phyloP scores from a whole-genome alignment of 2,888 invertebrate genomes.

The Drosophila austrosaltans region DNA sequence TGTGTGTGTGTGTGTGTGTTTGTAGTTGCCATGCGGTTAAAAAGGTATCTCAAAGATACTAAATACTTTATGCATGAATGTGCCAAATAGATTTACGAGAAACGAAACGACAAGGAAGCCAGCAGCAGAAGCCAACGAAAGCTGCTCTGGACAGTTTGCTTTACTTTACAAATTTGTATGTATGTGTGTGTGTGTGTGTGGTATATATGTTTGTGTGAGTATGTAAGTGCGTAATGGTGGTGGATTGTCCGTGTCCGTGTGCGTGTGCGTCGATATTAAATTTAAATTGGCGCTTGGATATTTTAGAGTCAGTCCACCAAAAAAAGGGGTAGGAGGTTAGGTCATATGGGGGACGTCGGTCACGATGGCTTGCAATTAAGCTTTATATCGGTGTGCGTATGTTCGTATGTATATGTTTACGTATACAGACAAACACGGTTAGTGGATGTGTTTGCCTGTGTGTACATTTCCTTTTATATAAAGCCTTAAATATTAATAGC shows the following conservation, averaged over 20 bases:
- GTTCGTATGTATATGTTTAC: constrained; percentile 24
- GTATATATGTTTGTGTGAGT: constrained; percentile 28
- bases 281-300: constrained; percentile 79
- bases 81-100: constrained; percentile 81
- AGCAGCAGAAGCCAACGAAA: constrained; percentile 28
- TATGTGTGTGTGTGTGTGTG: neutral
- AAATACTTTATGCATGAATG: constrained; percentile 80
- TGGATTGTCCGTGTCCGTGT: constrained; percentile 53
- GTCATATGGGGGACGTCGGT: constrained; percentile 53
- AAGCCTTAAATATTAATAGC: constrained; percentile 78
- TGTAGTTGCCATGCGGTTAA: constrained; percentile 78
- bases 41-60: constrained; percentile 80
- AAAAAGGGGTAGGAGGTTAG: constrained; percentile 18
- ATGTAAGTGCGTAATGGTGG: constrained; percentile 52
- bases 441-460: constrained; percentile 42
- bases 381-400: constrained; percentile 45
- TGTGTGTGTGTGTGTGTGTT: constrained; percentile 34
- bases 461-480: constrained; percentile 47
- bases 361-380: constrained; percentile 75
- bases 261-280: constrained; percentile 74
- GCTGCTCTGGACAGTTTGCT: constrained; percentile 37
- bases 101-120: constrained; percentile 34
- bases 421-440: constrained; percentile 53
- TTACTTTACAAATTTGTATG: constrained; percentile 15
- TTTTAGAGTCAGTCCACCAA: constrained; percentile 56